Percentiles rank a stretch among this genome's conserved stretches.
Conservation (phyloP, 2,113 vertebrate genomes). For the Seriola aureovittata region DNA sequence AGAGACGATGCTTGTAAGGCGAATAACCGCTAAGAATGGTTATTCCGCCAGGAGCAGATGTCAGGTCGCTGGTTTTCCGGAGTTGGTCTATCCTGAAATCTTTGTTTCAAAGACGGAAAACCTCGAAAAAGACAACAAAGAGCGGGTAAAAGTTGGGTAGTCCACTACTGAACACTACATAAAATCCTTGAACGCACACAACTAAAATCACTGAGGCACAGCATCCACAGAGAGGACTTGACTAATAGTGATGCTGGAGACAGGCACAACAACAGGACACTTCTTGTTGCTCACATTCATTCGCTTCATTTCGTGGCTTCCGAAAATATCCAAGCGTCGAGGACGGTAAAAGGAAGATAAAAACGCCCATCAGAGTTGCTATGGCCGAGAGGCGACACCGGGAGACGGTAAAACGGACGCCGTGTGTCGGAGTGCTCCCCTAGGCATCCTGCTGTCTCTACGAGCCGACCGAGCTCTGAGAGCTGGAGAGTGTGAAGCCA, state of each 20-base stretch:
- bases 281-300: conserved; percentile 86
- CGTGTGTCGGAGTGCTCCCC: conserved; percentile 66
- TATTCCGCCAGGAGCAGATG: conserved; percentile 74
- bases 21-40: conserved; percentile 78
- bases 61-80: conserved; percentile 72
- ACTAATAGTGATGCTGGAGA: conserved; percentile 69
- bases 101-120: conserved; percentile 74
- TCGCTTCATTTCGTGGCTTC: conserved; percentile 83
- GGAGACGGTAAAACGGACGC: conserved; percentile 67
- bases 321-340: conserved; percentile 77
- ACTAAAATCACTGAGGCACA: conserved; percentile 55
- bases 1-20: conserved; percentile 75
- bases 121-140: conserved; percentile 61
- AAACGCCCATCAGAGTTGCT: conserved; percentile 80
- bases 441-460: conserved; percentile 75
- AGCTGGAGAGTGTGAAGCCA: conserved; percentile 2
- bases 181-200: conserved; percentile 61
- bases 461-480: conserved; percentile 69
- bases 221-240: conserved; percentile 72
- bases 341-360: conserved; percentile 59
- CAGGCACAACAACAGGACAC: conserved; percentile 73
- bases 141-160: conserved; percentile 70
- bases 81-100: conserved; percentile 79
- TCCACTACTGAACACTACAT: conserved; percentile 63
- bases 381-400: conserved; percentile 69